Conservation (phyloP, 2,888 invertebrate genomes). For the Chrysomela aeneicollis region DNA sequence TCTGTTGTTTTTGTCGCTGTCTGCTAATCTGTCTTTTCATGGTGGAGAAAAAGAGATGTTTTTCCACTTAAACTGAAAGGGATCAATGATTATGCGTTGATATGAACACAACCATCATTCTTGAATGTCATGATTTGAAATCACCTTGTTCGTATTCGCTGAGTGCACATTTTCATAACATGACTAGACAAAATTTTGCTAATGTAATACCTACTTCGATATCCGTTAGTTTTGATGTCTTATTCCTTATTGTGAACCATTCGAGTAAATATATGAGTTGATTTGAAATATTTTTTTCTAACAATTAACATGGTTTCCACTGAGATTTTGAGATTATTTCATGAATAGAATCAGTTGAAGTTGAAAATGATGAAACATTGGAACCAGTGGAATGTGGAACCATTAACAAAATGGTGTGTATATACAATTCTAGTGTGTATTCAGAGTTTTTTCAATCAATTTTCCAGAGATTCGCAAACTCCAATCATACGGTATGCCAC, state of each 20-base stretch:
- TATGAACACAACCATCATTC: constrained; percentile 44
- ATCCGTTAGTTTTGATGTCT: constrained; percentile 33
- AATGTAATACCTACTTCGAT: constrained; percentile 43
- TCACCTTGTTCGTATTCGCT: constrained; percentile 45
- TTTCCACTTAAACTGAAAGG: constrained; percentile 4
- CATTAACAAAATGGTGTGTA: too few relatives aligned
- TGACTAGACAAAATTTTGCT: constrained; percentile 47
- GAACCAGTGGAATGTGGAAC: too few relatives aligned
- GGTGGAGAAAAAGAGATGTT: neutral
- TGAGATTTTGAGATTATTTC: too few relatives aligned
- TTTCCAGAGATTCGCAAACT: too few relatives aligned
- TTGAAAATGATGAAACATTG: too few relatives aligned
- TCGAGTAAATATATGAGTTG: neutral
- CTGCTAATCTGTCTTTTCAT: neutral
- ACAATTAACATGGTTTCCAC: too few relatives aligned
- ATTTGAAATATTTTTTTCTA: neutral
- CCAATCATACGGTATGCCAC: too few relatives aligned
- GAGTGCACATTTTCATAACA: constrained; percentile 50
- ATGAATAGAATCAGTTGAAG: too few relatives aligned
- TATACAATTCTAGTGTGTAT: too few relatives aligned
- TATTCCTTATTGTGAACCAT: constrained; percentile 1
- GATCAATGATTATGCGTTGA: constrained; percentile 18
- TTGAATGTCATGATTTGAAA: constrained; percentile 47
- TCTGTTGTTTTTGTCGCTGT: neutral
- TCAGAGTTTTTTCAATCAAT: too few relatives aligned